A percentile compares a stretch with the other conserved stretches of the same genome.
phyloP scores from a whole-genome alignment of 2,797 vertebrate genomes.

The Anabacerthia variegaticeps region DNA sequence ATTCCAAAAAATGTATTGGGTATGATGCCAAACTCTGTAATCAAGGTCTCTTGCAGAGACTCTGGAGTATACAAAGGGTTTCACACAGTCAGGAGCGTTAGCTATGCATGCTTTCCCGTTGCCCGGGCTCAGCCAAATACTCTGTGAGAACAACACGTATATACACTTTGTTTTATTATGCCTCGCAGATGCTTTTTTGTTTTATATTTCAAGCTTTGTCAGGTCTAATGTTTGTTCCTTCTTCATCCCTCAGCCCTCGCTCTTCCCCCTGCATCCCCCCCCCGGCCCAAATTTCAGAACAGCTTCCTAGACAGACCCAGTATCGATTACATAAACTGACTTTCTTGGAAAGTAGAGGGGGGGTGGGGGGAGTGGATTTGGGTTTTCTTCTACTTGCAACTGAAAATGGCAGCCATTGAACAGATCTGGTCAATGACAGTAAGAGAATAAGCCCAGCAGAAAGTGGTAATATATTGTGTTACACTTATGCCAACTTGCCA shows the following conservation, averaged over 20 bases:
- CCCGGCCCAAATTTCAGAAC: background rate
- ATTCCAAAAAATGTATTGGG: conserved; percentile 85
- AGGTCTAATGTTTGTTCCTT: conserved; percentile 61
- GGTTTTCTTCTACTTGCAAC: conserved; percentile 61
- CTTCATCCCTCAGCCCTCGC: background rate
- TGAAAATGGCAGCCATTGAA: conserved; percentile 64
- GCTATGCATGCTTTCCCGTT: conserved; percentile 95
- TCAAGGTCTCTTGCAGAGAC: conserved; percentile 86
- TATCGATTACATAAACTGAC: conserved; percentile 70
- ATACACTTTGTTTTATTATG: conserved; percentile 81
- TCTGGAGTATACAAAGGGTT: conserved; percentile 85
- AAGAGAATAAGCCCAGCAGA: conserved; percentile 62
- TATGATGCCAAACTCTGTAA: conserved; percentile 88
- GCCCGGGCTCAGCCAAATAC: conserved; percentile 86
- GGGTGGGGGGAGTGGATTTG: background rate
- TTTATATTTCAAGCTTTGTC: conserved; percentile 79
- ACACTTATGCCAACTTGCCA: conserved; percentile 69
- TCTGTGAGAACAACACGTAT: conserved; percentile 82
- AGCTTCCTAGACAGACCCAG: conserved; percentile 69
- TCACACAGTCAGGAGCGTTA: conserved; percentile 87
- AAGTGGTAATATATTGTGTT: conserved; percentile 71
- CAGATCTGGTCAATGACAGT: conserved; percentile 62
- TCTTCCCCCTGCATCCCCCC: background rate
- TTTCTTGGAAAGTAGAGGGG: conserved; percentile 74
- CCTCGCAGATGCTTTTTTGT: conserved; percentile 79